Conservation (phyloP, 2,797 vertebrate species). For the Squalus acanthias region DNA sequence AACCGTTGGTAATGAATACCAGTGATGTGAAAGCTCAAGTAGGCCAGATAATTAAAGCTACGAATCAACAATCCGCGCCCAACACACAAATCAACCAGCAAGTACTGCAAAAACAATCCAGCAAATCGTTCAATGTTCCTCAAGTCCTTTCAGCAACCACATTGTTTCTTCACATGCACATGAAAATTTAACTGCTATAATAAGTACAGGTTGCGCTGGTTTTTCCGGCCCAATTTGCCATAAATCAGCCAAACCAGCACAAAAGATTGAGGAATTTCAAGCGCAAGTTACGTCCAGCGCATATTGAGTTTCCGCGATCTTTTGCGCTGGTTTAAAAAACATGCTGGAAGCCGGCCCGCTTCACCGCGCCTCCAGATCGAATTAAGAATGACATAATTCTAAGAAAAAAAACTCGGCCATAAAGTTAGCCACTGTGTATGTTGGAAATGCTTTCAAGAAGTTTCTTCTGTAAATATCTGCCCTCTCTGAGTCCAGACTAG, state of each 20-base stretch:
- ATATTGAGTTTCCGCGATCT: too few relatives aligned
- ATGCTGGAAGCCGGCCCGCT: too few relatives aligned
- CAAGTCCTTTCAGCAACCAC: background rate
- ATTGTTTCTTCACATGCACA: background rate
- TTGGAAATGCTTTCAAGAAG: background rate
- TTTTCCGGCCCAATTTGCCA: background rate
- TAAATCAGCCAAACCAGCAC: background rate
- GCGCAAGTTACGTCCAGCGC: too few relatives aligned
- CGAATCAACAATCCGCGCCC: background rate
- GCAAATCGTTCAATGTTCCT: background rate
- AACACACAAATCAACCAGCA: background rate
- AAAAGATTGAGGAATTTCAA: too few relatives aligned
- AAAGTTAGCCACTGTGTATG: background rate
- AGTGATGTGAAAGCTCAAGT: background rate
- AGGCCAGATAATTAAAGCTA: background rate
- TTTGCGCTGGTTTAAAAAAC: too few relatives aligned
- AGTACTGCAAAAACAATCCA: background rate
- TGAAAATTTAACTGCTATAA: background rate
- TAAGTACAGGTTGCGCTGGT: too few relatives aligned
- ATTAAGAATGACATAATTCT: background rate
- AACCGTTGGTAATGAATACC: background rate
- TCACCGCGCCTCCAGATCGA: too few relatives aligned
- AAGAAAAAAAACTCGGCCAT: background rate
- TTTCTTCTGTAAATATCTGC: background rate
- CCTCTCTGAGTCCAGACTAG: background rate